Percentiles rank a stretch among this genome's conserved stretches.
phyloP scores from a whole-genome alignment of 1,140 invertebrate species.

The Halotydeus destructor region DNA sequence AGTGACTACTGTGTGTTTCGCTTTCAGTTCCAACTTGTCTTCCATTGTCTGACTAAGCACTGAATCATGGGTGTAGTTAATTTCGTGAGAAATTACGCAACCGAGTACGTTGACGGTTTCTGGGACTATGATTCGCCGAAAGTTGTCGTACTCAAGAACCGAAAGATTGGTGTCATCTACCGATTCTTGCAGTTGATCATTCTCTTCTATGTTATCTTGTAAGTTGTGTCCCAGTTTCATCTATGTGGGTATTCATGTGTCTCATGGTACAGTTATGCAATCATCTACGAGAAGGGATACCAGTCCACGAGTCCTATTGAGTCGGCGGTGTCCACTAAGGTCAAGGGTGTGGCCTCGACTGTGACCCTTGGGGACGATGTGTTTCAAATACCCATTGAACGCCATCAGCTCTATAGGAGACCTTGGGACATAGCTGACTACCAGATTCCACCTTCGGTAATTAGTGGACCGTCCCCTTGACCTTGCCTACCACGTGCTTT shows the following conservation, averaged over 20 bases:
- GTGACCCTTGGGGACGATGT: slow-evolving; percentile 19
- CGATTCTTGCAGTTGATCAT: slow-evolving; percentile 29
- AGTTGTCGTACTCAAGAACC: slow-evolving; percentile 31
- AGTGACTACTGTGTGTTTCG: too few relatives aligned
- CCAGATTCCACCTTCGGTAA: slow-evolving; percentile 30
- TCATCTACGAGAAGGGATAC: slow-evolving; percentile 32
- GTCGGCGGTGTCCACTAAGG: slow-evolving; percentile 30
- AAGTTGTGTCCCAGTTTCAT: too few relatives aligned
- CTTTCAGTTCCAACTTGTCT: too few relatives aligned
- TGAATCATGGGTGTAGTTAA: too few relatives aligned
- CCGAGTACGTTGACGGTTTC: too few relatives aligned
- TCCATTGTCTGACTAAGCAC: too few relatives aligned
- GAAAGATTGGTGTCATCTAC: slow-evolving; percentile 30
- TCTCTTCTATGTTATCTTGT: slow-evolving; percentile 30
- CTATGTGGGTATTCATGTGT: too few relatives aligned
- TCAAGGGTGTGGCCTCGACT: slow-evolving; percentile 30
- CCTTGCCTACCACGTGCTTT: too few relatives aligned
- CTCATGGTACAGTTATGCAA: slow-evolving; percentile 26
- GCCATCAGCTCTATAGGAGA: not conserved
- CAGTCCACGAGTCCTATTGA: slow-evolving; percentile 28
- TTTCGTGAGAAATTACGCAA: too few relatives aligned
- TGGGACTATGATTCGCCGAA: slow-evolving; percentile 32
- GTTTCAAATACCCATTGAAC: slow-evolving; percentile 5
- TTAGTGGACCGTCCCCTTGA: too few relatives aligned
- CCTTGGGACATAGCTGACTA: slow-evolving; percentile 21